Base-by-base conservation (phyloP, 1,140 invertebrate species). In the Zophobas morio region DNA sequence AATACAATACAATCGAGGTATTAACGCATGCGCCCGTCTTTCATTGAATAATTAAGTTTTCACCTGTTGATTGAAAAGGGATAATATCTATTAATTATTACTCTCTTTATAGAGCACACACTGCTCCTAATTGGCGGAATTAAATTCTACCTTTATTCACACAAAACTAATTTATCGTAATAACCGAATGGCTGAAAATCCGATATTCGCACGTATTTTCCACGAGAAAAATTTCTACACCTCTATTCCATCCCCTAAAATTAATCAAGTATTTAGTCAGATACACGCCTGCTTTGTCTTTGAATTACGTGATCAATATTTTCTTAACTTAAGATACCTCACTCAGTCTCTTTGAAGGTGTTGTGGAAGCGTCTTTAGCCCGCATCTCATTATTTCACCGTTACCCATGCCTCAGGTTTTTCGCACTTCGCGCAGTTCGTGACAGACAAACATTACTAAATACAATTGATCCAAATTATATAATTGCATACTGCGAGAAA, bases 1-100 rank as follows among this genome's bases (percentile, higher is more conserved):
- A 66, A 66, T n/a, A 32, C 42, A 8, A 66, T 20, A 37, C 35
- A 66, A n/a, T 32, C 49, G 60, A n/a, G 20, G 42, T 42, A 66
- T 40, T 66, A 40, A 36, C 60, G 60, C 60, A 66, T 42, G 60
- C 60, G 60, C 39, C 36, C 6, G 33, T 40, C 37, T 42, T 32
- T 8, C 35, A 20, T 66, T 47, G n/a, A 66, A 66, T 66, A 66
- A 66, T 66, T 66, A 66, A 66, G 37, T 66, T 66, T 66, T 66
- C 60, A 66, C 39, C 39, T 66, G 39, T 66, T 66, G 60, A 66
- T 66, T 66, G 60, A 66, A 66, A 46, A 66, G 60, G 60, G 60
- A 66, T 66, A 66, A 66, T 66, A 66, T 53, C 49, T 57, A 57
- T 57, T 57, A 57, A 57, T 57, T 57, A 57, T 57, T 57, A 34